These are phyloP conservation scores for Vireo altiloquus DNA, from an alignment of 2,113 vertebrate genomes.

Conservation along the genomic window DNA sequence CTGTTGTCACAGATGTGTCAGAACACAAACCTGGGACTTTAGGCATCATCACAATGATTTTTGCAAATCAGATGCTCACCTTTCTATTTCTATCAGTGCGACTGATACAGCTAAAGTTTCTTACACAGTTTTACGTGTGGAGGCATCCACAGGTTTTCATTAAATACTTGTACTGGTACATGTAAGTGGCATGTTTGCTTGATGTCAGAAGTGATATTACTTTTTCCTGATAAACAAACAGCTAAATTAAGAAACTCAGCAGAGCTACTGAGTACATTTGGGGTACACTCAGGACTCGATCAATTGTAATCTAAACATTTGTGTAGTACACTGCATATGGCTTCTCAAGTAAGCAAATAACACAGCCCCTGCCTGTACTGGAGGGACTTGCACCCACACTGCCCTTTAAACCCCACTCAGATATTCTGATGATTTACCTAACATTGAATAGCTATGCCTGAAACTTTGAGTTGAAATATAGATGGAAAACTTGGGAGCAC, in stretches of 20 bases:
- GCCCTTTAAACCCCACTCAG: background rate
- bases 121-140: background rate
- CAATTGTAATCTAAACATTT: background rate
- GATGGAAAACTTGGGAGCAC: background rate
- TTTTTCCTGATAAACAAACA: background rate
- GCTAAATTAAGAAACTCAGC: background rate
- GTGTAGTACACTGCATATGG: background rate
- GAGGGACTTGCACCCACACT: background rate
- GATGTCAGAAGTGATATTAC: background rate
- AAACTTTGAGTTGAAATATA: background rate
- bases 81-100: background rate
- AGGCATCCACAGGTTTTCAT: background rate
- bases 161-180: background rate
- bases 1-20: background rate
- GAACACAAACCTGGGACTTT: background rate
- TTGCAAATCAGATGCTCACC: background rate
- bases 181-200: background rate
- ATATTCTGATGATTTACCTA: background rate
- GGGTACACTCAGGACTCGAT: background rate
- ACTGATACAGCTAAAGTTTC: background rate
- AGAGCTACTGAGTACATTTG: background rate
- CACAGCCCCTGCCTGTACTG: background rate
- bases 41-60: background rate
- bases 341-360: background rate
- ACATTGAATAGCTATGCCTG: background rate